phyloP scores from a whole-genome alignment of 2,797 vertebrate species.

The Valencia hispanica region DNA sequence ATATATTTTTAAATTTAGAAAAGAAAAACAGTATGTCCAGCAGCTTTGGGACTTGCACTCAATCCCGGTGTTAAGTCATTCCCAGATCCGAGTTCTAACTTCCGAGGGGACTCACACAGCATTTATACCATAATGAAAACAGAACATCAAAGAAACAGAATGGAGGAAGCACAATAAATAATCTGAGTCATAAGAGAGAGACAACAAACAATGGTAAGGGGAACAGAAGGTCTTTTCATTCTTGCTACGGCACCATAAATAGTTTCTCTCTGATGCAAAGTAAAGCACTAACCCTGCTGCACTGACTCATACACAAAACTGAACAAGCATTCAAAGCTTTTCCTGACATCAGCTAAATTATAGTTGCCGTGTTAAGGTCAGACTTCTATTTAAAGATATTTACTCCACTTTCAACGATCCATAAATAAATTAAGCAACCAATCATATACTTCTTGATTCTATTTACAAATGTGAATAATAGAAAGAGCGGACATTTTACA shows the following conservation, averaged over 20 bases:
- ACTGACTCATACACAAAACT: slow-evolving; percentile 4
- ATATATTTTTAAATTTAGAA: too few relatives aligned
- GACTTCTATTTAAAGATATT: slow-evolving; percentile 16
- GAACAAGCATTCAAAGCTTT: slow-evolving; percentile 7
- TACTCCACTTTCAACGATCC: slow-evolving; percentile 28
- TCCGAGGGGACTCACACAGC: background rate
- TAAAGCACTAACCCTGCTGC: background rate
- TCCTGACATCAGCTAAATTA: slow-evolving; percentile 40
- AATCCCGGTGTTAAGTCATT: background rate
- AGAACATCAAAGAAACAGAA: slow-evolving; percentile 14
- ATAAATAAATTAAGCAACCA: slow-evolving; percentile 79
- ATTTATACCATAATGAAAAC: slow-evolving; percentile 11
- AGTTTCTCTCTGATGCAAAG: background rate
- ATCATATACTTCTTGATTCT: slow-evolving; percentile 58
- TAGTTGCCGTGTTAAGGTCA: slow-evolving; percentile 27
- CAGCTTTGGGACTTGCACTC: background rate
- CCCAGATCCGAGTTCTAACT: background rate
- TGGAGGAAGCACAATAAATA: slow-evolving; percentile 46
- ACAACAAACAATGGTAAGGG: slow-evolving; percentile 11
- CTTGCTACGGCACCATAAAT: background rate
- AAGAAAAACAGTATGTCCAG: background rate
- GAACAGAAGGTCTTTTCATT: slow-evolving; percentile 7
- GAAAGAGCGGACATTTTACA: slow-evolving; percentile 56
- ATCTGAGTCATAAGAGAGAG: slow-evolving; percentile 13
- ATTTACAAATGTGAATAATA: slow-evolving; percentile 60